Conservation (phyloP, 1,140 invertebrate genomes). For the Rhynchophorus ferrugineus region DNA sequence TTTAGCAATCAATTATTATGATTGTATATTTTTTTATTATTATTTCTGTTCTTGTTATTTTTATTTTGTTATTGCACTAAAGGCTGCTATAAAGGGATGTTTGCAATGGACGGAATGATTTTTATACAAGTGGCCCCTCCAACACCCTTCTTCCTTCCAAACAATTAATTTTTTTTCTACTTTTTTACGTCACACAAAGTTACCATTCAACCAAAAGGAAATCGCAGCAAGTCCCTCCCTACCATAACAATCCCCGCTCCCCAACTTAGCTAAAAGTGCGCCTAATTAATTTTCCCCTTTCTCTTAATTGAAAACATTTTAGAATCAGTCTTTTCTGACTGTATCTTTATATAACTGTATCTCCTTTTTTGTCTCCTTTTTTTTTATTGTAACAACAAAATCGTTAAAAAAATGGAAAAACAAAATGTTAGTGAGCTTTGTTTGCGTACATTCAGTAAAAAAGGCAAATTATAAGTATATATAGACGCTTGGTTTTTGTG, state of each 20-base stretch:
- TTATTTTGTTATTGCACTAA: constrained; percentile 15
- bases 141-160: background rate
- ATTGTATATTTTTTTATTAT: constrained; percentile 13
- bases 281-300: too few relatives aligned
- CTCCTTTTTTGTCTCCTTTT: constrained; percentile 9
- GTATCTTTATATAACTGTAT: background rate
- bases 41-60: constrained; percentile 12
- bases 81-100: constrained; percentile 23
- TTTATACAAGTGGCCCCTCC: constrained; percentile 17
- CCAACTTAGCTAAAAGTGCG: too few relatives aligned
- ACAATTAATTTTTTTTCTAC: constrained; percentile 22
- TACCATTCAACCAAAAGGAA: constrained; percentile 1
- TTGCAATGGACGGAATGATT: constrained; percentile 25
- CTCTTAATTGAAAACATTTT: too few relatives aligned
- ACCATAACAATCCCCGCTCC: too few relatives aligned
- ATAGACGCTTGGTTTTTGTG: constrained; percentile 25
- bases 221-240: too few relatives aligned
- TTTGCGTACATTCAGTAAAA: background rate
- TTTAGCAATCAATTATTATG: constrained; percentile 17
- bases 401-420: background rate
- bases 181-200: constrained; percentile 39
- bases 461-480: constrained; percentile 13
- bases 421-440: background rate
- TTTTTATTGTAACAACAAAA: background rate
- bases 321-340: too few relatives aligned